Base-by-base conservation (phyloP, 2,113 vertebrate species). In the Porphyrio hochstetteri region DNA sequence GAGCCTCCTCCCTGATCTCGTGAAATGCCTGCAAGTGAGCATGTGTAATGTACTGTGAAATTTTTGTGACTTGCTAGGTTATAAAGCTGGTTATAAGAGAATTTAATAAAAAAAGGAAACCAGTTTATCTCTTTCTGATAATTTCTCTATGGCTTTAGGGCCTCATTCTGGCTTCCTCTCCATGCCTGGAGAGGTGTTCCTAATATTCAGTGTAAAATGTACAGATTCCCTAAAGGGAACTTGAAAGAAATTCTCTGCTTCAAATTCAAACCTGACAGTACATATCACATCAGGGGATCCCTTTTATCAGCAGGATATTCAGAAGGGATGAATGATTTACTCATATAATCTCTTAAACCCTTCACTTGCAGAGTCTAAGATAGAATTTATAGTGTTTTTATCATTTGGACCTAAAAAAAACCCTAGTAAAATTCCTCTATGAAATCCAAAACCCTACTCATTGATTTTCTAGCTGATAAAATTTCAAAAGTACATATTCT, bases 71-170 rank as follows among this genome's bases (percentile, higher is more conserved):
- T 97, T 96, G 95, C 82, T 87, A 93, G 83, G 88, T 92, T 92
- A 96, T 97, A 97, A 97, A 97, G 68, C 82, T 97, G 61, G 65
- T 92, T 97, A 97, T 46, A 91, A 71, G 77, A 88, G 92, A 97
- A 97, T 86, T 93, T 95, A 97, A 97, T 93, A 96, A 95, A 96
- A 96, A 96, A 96, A 96, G 88, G 88, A 92, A 97, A 97, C 82
- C 69, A 91, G 94, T 97, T 97, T 96, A 95, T 95, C 93, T 96
- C 90, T 94, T 95, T 92, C 81, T 89, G 76, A 94, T 96, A 96
- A 97, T 96, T 92, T 90, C 93, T 95, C 67, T 91, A 27, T 91
- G 83, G 93, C 82, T 82, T 95, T 92, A 96, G 94, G 79, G 90
- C 92, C 67, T 92, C 67, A 92, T 96, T 97, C 90, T 69, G 48